Conservation (phyloP, 2,113 vertebrate genomes). For the Ondatra zibethicus region DNA sequence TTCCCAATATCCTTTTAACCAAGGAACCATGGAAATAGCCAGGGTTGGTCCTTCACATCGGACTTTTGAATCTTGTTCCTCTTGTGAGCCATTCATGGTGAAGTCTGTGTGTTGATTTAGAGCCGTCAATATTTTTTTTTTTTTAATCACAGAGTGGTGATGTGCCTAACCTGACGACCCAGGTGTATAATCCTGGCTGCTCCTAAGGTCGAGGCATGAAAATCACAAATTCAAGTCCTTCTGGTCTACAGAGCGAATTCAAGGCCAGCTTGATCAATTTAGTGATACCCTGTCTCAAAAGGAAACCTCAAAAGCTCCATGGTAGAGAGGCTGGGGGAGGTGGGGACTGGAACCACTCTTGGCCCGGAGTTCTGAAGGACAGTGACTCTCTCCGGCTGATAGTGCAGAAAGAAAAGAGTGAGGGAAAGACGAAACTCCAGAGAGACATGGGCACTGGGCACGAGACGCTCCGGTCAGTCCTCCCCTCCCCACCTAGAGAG, state of each 20-base stretch:
- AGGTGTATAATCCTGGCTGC: not conserved
- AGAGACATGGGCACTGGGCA: rapidly evolving
- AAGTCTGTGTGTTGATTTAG: not conserved
- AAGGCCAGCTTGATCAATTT: not conserved
- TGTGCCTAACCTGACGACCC: not conserved
- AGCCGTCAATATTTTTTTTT: not conserved
- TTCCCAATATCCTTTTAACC: not conserved
- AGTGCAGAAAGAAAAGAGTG: not conserved
- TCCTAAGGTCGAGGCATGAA: not conserved
- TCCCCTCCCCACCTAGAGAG: not conserved
- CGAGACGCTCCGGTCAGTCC: not conserved
- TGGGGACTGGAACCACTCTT: not conserved
- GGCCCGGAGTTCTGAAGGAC: not conserved
- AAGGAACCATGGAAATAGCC: not conserved
- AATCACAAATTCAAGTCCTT: not conserved
- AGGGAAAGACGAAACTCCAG: not conserved
- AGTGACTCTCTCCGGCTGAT: rapidly evolving
- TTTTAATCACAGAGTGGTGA: not conserved
- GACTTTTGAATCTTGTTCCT: not conserved
- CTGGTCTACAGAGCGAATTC: not conserved
- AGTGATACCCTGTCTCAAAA: not conserved
- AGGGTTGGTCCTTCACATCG: rapidly evolving
- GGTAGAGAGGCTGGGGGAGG: not conserved
- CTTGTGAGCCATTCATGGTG: rapidly evolving
- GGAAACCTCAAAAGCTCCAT: not conserved